phyloP scores from a whole-genome alignment of 2,888 invertebrate genomes.

The Ormia ochracea region DNA sequence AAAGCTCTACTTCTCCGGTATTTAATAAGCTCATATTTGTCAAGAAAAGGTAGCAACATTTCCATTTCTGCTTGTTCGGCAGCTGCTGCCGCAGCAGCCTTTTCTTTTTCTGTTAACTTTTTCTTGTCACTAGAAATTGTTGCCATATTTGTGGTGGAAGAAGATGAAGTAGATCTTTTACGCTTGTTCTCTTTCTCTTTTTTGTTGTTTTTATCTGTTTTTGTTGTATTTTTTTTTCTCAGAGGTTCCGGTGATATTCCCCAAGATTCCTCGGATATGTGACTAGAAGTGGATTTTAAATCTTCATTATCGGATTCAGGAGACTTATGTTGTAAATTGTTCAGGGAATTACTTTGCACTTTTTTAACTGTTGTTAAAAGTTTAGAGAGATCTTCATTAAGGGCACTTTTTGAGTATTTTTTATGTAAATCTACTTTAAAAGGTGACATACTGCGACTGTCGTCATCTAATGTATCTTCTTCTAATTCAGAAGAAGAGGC shows the following conservation, averaged over 20 bases:
- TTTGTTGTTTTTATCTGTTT: slow-evolving; percentile 42
- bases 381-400: slow-evolving; percentile 74
- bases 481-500: slow-evolving; percentile 72
- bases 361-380: slow-evolving; percentile 72
- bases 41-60: slow-evolving; percentile 76
- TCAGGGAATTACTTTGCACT: slow-evolving; percentile 66
- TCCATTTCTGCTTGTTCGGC: slow-evolving; percentile 71
- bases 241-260: slow-evolving; percentile 51
- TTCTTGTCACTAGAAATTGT: slow-evolving; percentile 42
- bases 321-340: slow-evolving; percentile 30
- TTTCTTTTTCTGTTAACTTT: slow-evolving; percentile 63
- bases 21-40: slow-evolving; percentile 82
- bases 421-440: slow-evolving; percentile 77
- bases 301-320: slow-evolving; percentile 69
- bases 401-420: slow-evolving; percentile 77
- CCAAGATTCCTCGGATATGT: slow-evolving; percentile 63
- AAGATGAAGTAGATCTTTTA: slow-evolving; percentile 49
- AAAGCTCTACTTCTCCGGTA: slow-evolving; percentile 79
- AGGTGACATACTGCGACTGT: slow-evolving; percentile 75
- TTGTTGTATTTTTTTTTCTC: slow-evolving; percentile 39
- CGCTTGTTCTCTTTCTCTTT: slow-evolving; percentile 63
- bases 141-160: slow-evolving; percentile 33
- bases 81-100: slow-evolving; percentile 69
- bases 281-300: slow-evolving; percentile 72
- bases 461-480: slow-evolving; percentile 68